Percentiles rank a stretch among this genome's conserved stretches.
These are phyloP conservation scores for Phenganax stokvisi DNA, from an alignment of 92 coral and sea anemone species.

Conservation along the genomic window DNA sequence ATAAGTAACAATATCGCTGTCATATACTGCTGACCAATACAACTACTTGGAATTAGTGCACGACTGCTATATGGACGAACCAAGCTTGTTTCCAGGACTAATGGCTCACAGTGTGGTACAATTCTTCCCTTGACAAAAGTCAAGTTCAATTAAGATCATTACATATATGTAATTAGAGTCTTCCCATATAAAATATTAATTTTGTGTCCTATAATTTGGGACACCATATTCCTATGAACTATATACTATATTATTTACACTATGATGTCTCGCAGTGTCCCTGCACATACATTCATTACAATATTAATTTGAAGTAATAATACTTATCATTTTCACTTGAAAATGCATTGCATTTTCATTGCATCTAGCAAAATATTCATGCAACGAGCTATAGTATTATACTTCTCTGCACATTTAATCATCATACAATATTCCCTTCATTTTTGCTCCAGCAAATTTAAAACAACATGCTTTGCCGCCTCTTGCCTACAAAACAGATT, in stretches of 20 bases:
- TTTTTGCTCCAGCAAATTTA: neutral
- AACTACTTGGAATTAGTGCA: too few species aligned
- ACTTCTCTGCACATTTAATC: conserved; percentile 2
- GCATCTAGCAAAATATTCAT: too few species aligned
- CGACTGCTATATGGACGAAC: too few species aligned
- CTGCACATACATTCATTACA: neutral
- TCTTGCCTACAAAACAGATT: conserved; percentile 17
- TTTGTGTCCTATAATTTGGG: neutral
- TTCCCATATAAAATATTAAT: conserved; percentile 11
- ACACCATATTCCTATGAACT: neutral
- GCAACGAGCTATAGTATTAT: neutral
- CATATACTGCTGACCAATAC: too few species aligned
- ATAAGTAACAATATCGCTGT: too few species aligned
- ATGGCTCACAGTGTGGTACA: too few species aligned
- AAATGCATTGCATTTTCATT: neutral
- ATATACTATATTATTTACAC: conserved; percentile 7
- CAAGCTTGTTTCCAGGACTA: too few species aligned
- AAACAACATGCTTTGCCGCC: conserved; percentile 37
- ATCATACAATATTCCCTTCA: neutral
- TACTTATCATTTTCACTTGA: neutral
- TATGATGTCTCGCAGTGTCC: neutral
- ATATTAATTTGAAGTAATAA: neutral
- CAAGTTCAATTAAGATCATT: too few species aligned
- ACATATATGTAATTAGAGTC: neutral
- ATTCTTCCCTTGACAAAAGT: too few species aligned